Conservation (phyloP, 2,888 invertebrate genomes). For the Cheilosia vulpina region DNA sequence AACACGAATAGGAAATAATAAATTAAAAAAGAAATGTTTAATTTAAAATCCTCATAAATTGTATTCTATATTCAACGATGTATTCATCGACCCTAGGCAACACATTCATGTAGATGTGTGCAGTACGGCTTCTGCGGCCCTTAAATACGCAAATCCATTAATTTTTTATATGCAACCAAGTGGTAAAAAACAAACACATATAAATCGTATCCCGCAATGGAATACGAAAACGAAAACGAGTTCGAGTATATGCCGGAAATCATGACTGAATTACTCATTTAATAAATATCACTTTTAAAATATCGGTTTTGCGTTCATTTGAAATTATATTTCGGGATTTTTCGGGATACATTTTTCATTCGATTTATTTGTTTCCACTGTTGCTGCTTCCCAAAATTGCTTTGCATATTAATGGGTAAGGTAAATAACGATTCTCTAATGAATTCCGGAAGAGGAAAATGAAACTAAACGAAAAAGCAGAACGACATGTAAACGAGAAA, state of each 20-base stretch:
- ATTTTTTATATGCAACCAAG: constrained; percentile 55
- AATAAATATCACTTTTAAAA: constrained; percentile 72
- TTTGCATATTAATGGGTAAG: constrained; percentile 7
- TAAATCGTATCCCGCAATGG: constrained; percentile 18
- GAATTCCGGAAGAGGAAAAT: constrained; percentile 1
- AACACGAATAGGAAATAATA: constrained; percentile 58
- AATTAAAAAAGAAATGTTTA: constrained; percentile 54
- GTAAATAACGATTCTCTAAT: constrained; percentile 12
- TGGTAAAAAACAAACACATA: constrained; percentile 45
- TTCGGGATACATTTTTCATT: constrained; percentile 43
- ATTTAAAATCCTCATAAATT: constrained; percentile 72
- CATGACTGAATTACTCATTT: constrained; percentile 73
- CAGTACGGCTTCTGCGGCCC: constrained; percentile 8
- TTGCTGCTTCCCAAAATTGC: not conserved
- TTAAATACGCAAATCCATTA: constrained; percentile 53
- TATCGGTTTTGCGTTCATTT: constrained; percentile 68
- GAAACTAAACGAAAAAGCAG: not conserved
- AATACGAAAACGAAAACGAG: constrained; percentile 21
- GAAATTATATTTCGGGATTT: constrained; percentile 57
- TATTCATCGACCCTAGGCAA: constrained; percentile 52
- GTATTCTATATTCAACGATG: constrained; percentile 45
- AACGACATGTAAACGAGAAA: not conserved
- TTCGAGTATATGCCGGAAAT: constrained; percentile 52
- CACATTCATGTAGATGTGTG: not conserved
- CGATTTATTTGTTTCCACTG: constrained; percentile 48